Base-by-base conservation (phyloP, 2,888 invertebrate genomes). In the Diloba caeruleocephala region DNA sequence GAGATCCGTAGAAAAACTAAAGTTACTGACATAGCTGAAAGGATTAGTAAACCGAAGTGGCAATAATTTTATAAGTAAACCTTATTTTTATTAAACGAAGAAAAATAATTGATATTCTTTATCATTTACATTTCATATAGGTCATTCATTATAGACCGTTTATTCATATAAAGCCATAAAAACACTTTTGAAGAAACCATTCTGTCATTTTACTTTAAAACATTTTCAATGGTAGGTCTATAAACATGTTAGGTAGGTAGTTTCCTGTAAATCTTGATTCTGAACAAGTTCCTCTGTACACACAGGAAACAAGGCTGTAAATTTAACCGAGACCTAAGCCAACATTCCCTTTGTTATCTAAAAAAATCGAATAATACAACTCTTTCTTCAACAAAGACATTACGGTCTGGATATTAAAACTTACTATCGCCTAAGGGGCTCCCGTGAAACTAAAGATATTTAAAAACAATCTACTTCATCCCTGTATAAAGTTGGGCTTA, bases 401-500 rank as follows among this genome's bases (percentile, higher is more conserved):
- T 38, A 38, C 5, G 9, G 13, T 29, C 26, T 14, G 15, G 14
- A 32, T 14, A 32, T 42, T 39, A 37, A 54, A 58, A 51, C 46
- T 53, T 49, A 34, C 37, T 23, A 41, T 36, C 42, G 13, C 31
- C 34, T 39, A 46, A 36, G 13, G n/a, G 13, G 23, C 36, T 31
- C 31, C 17, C 25, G 26, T 14, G 14, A 57, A 49, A 55, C 62
- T 55, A 50, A 55, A 51, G 48, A 56, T 71, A 58, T 59, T 59
- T 71, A 50, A 70, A 69, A 68, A 63, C 71, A 71, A 59, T 71
- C 48, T 54, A 41, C 33, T 28, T 37, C 39, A 17, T 57, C 32
- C 4, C 10, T 34, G 10, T 49, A 29, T 32, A 37, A 51, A 62
- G 28, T 58, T 43, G 17, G 19, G 34, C 59, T 33, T 61, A 66